Base-by-base conservation (phyloP, 2,888 invertebrate species). In the Acanthosepion esculentum region DNA sequence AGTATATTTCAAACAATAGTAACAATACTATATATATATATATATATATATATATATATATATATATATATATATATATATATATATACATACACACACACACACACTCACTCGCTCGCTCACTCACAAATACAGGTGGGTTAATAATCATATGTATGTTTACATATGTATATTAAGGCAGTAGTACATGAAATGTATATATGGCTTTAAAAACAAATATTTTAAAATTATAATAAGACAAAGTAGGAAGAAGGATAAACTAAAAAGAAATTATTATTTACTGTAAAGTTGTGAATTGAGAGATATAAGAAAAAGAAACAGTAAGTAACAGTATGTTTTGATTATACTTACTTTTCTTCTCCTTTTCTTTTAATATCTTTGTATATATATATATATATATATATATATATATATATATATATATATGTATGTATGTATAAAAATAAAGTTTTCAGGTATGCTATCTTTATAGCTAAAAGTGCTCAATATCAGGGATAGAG, bases 381-480 rank as follows among this genome's bases (percentile, higher is more conserved):
- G 20, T n/a, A 33, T 91, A 91, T 91, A 91, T 91, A 91, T 91
- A 91, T 91, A 91, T 91, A 91, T n/a, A 91, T 91, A 91, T n/a
- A n/a, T 20, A 91, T 91, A n/a, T 91, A n/a, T 91, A 20, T n/a
- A 41, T 91, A n/a, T 41, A 91, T 91, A 91, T 91, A 91, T 91
- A 91, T 91, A 91, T 33, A 33, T 33, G 10, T 91, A 91, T 91
- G 33, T 91, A 91, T 91, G 8, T 91, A 33, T 91, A 4, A 0
- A 33, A 33, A 33, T 33, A 33, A 12, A 50, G 41, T 41, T 41
- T 41, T 41, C 41, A 41, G 41, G 41, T 41, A 41, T 41, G 41
- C 41, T 41, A 41, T 41, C 41, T 41, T 41, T 41, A 41, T 41
- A 41, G 41, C 41, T 41, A 41, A 41, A 41, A 41, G 41, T 41